Evolutionary conservation across 2,888 invertebrate species (phyloP), one percentile per base, ranked within the genome.

Genomic region (Zaprionus lineosus): DNA sequence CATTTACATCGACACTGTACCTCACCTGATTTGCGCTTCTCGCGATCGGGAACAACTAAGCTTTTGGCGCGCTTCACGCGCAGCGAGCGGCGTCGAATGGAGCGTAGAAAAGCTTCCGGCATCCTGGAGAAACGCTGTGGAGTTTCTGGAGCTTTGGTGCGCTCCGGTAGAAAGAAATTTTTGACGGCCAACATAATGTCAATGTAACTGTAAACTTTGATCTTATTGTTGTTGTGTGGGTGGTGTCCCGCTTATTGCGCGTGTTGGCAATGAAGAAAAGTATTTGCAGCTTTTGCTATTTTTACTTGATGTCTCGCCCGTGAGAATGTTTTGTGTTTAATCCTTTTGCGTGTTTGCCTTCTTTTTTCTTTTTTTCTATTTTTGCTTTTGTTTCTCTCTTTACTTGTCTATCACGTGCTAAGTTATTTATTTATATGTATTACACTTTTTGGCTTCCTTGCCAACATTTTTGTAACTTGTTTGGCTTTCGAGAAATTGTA

Each of bases 1-100:
- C 84, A 72, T 56, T 74, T 60, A 61, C 64, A 60, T 72, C 83
- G 79, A 79, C 83, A 79, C 79, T 79, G 83, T 79, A 79, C 79
- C 79, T 79, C 92, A 95, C 95, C 95, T 90, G 95, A 95, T 91
- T 95, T 95, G 87, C 95, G 90, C 89, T 95, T 95, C 89, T 95
- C 94, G 66, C 92, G 92, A 66, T 94, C 92, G 50, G 89, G 86
- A 33, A 94, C 91, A 18, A 94, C 94, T 79, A 94, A 91, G 58
- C 94, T 94, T 89, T 95, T 95, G 74, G 94, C 94, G 84, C 94
- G 92, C 89, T 94, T 95, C 29, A 94, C 94, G 64, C 95, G 91
- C 75, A 95, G 89, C 18, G 95, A 95, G 71, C 94, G 91, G 63
- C 95, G 90, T 66, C 94, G 91, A 81, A 95, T 93, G 53, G 94